These are phyloP conservation scores for Theristicus caerulescens DNA, from an alignment of 2,113 vertebrate species.

Conservation along the genomic window DNA sequence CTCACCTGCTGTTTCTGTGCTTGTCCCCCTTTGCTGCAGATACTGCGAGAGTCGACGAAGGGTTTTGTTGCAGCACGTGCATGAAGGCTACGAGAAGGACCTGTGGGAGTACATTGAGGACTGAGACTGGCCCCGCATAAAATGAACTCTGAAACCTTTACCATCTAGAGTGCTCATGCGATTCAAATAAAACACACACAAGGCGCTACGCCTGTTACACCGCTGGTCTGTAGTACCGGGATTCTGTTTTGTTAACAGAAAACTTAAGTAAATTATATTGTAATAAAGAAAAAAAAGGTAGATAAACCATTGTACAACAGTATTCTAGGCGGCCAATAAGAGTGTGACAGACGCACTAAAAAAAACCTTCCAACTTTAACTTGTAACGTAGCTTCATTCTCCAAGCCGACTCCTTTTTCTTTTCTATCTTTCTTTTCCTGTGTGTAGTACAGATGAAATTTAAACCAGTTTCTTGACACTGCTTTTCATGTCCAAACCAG, in stretches of 20 bases:
- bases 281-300: slow-evolving; percentile 90
- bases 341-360: slow-evolving; percentile 85
- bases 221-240: slow-evolving; percentile 87
- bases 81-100: slow-evolving; percentile 99
- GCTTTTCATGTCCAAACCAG: slow-evolving; percentile 90
- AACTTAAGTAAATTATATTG: slow-evolving; percentile 99
- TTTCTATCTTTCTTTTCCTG: slow-evolving; percentile 78
- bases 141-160: slow-evolving; percentile 91
- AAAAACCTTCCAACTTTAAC: slow-evolving; percentile 83
- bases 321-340: slow-evolving; percentile 93
- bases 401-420: slow-evolving; percentile 75
- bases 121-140: slow-evolving; percentile 85
- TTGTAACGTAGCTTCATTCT: slow-evolving; percentile 91
- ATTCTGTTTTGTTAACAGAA: slow-evolving; percentile 92
- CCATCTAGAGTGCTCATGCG: slow-evolving; percentile 93
- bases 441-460: slow-evolving; percentile 82
- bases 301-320: slow-evolving; percentile 95
- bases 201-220: slow-evolving; percentile 78
- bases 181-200: slow-evolving; percentile 79
- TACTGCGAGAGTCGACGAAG: slow-evolving; percentile 99
- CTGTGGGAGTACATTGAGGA: slow-evolving; percentile 99
- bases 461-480: slow-evolving; percentile 83
- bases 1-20: neutral
- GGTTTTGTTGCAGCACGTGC: slow-evolving; percentile 98
- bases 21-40: slow-evolving; percentile 73